Evolutionary conservation across 2,113 vertebrate genomes (phyloP).

Genomic region (Heteronetta atricapilla): DNA sequence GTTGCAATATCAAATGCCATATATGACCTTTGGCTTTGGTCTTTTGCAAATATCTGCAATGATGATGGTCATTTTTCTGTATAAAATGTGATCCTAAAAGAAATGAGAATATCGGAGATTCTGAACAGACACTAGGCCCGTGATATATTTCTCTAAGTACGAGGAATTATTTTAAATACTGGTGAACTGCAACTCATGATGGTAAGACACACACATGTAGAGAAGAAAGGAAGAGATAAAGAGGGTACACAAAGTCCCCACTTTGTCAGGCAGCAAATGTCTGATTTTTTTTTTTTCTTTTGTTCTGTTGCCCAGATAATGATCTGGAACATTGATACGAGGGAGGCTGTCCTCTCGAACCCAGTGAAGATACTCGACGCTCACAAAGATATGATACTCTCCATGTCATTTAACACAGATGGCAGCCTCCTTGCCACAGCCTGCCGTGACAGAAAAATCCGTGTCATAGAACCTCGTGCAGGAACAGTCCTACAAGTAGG

Average conservation of each 20-base stretch:
- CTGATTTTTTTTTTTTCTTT: background rate
- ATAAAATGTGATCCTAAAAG: background rate
- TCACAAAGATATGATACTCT: slow-evolving; percentile 89
- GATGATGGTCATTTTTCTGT: background rate
- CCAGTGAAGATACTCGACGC: slow-evolving; percentile 82
- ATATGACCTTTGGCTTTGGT: background rate
- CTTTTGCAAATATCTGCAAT: background rate
- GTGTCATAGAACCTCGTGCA: slow-evolving; percentile 83
- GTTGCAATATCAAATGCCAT: background rate
- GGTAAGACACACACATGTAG: background rate
- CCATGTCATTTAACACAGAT: slow-evolving; percentile 92
- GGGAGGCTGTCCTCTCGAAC: slow-evolving; percentile 77
- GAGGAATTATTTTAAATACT: background rate
- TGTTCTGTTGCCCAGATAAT: slow-evolving; percentile 80
- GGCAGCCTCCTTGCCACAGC: slow-evolving; percentile 89
- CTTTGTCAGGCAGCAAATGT: background rate
- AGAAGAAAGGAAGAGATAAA: background rate
- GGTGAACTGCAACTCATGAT: background rate
- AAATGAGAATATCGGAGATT: background rate
- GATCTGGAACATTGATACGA: slow-evolving; percentile 90
- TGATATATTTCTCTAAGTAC: background rate
- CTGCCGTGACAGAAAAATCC: slow-evolving; percentile 89
- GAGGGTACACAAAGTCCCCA: background rate
- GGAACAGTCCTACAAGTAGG: slow-evolving; percentile 82
- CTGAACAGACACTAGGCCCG: background rate